Conservation (phyloP, 2,113 vertebrate genomes). For the Diphyllodes magnificus region DNA sequence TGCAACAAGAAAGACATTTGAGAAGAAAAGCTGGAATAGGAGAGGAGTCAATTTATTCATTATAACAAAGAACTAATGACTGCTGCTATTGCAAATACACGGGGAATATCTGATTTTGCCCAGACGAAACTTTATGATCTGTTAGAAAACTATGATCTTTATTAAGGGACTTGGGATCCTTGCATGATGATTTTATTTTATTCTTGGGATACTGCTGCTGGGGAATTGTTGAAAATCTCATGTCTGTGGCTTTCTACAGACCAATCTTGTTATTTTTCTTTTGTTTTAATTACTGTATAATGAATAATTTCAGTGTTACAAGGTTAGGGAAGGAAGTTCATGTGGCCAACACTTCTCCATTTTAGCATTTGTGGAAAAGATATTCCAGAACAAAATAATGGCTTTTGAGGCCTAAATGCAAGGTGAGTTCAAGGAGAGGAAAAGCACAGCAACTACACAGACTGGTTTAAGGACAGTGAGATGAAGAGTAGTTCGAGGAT, state of each 20-base stretch:
- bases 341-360: background rate
- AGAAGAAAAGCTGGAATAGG: background rate
- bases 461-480: background rate
- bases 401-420: background rate
- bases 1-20: background rate
- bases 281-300: background rate
- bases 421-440: background rate
- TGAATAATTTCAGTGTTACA: background rate
- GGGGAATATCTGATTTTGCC: background rate
- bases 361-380: background rate
- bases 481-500: background rate
- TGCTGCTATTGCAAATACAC: background rate
- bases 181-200: background rate
- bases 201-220: background rate
- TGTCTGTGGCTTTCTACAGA: background rate
- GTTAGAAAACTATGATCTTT: background rate
- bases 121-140: conserved; percentile 15
- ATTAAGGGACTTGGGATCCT: background rate
- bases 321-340: background rate
- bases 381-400: background rate
- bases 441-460: background rate
- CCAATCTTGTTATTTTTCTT: background rate
- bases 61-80: background rate
- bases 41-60: background rate
- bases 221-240: background rate